Base-by-base conservation (phyloP, 2,113 vertebrate species). In the Papio anubis region DNA sequence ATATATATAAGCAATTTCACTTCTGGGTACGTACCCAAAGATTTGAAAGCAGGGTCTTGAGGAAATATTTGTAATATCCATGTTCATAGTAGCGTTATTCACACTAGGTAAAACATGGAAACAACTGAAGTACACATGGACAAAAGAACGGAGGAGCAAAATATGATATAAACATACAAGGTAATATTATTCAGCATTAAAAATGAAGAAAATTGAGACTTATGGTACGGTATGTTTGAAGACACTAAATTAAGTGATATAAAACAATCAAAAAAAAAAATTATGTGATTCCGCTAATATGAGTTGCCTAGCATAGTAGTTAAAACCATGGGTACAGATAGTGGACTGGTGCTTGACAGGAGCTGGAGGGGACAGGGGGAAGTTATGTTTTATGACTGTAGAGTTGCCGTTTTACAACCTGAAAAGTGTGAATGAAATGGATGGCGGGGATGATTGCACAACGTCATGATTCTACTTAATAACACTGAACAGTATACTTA, bases 311-410 rank as follows among this genome's bases (percentile, higher is more conserved):
- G 48, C 40, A 11, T 48, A 81, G 32, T 48, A 50, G 25, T 70
- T 11, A 81, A 59, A 72, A 72, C 61, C 25, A 79, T 5, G 17
- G 5, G 14, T 25, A 52, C 11, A 64, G 52, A n/a, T 20, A 75
- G 8, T 61, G 6, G 23, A 73, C 21, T 50, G 52, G 43, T 61
- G 6, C 14, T 50, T 23, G 7, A 17, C 12, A 85, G 55, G 12
- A 8, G 16, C 10, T n/a, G 30, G 10, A 35, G 2, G 50, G 3
- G 13, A 32, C 8, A 66, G 66, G 12, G 1, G 3, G 30, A 2
- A 48, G 17, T 48, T n/a, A 30, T 11, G 11, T 23, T 32, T 38
- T 48, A 59, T 45, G 13, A 23, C 25, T 23, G 17, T 3, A 48
- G 3, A 81, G 18, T 81, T 73, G 59, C 21, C n/a, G 0, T 72